phyloP scores from a whole-genome alignment of 2,888 invertebrate species.

The Empis livida region DNA sequence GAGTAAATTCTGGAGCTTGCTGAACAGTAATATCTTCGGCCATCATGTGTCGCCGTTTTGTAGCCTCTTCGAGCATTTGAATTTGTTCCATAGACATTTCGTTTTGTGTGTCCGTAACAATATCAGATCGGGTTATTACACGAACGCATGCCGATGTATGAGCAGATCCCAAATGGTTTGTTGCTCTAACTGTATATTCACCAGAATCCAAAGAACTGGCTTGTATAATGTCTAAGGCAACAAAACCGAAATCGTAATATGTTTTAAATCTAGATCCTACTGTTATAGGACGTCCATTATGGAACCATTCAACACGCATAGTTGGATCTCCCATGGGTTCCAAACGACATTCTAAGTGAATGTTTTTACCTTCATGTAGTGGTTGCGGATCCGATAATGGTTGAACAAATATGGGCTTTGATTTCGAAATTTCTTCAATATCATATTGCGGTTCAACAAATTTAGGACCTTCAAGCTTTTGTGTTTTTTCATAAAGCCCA shows the following conservation, averaged over 20 bases:
- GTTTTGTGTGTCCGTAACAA: constrained; percentile 81
- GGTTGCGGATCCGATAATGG: constrained; percentile 78
- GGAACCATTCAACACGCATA: constrained; percentile 92
- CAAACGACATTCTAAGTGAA: constrained; percentile 80
- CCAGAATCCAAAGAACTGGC: constrained; percentile 89
- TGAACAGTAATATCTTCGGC: constrained; percentile 71
- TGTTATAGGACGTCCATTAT: constrained; percentile 79
- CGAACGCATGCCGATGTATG: constrained; percentile 84
- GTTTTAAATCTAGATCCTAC: constrained; percentile 87
- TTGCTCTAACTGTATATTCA: constrained; percentile 87
- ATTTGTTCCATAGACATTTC: constrained; percentile 88
- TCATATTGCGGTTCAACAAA: constrained; percentile 79
- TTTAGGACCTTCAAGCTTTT: constrained; percentile 70
- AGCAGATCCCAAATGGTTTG: constrained; percentile 85
- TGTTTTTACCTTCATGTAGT: constrained; percentile 75
- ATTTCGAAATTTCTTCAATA: constrained; percentile 85
- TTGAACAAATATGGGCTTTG: constrained; percentile 87
- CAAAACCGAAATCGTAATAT: constrained; percentile 94
- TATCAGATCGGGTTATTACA: constrained; percentile 66
- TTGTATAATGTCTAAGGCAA: constrained; percentile 89
- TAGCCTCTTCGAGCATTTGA: constrained; percentile 72
- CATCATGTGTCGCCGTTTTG: constrained; percentile 54
- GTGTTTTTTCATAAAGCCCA: constrained; percentile 73
- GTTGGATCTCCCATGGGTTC: constrained; percentile 95
- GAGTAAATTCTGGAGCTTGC: constrained; percentile 78